These are phyloP conservation scores for Lamprotornis superbus DNA, from an alignment of 2,113 vertebrate species.

Conservation along the genomic window DNA sequence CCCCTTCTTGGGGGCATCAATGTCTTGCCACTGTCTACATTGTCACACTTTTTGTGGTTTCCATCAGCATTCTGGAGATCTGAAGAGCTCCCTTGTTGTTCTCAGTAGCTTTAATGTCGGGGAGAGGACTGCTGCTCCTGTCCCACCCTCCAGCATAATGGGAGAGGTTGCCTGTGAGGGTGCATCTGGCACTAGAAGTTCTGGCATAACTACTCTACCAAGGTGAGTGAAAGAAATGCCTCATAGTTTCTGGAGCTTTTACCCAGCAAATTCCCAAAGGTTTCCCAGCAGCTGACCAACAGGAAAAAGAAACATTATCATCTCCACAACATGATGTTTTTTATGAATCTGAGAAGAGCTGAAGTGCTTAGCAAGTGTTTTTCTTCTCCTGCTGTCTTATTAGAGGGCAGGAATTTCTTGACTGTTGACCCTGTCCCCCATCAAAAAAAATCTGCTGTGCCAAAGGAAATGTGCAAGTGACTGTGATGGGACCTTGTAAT, in stretches of 20 bases:
- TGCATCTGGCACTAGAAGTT: background rate
- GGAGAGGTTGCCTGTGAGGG: background rate
- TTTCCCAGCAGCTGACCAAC: slow-evolving; percentile 3
- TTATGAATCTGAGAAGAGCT: slow-evolving; percentile 45
- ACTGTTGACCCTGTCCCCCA: slow-evolving; percentile 51
- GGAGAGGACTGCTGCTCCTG: background rate
- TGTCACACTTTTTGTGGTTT: background rate
- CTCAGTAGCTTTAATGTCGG: background rate
- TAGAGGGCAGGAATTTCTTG: slow-evolving; percentile 58
- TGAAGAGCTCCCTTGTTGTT: background rate
- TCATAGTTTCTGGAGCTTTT: background rate
- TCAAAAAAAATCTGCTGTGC: slow-evolving; percentile 58
- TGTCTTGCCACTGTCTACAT: background rate
- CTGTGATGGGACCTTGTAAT: slow-evolving; percentile 63
- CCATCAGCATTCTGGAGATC: background rate
- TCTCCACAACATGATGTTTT: slow-evolving; percentile 15
- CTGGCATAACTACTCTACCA: background rate
- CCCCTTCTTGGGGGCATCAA: background rate
- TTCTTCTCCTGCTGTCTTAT: slow-evolving; percentile 55
- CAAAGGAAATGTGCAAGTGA: slow-evolving; percentile 58
- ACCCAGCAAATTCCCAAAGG: background rate
- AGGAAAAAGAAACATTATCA: background rate
- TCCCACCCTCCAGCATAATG: background rate
- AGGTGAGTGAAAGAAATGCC: rapidly evolving
- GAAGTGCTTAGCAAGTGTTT: slow-evolving; percentile 63